These are phyloP conservation scores for Dicranocentrus wangi DNA, from an alignment of 2,888 invertebrate species.

Conservation along the genomic window DNA sequence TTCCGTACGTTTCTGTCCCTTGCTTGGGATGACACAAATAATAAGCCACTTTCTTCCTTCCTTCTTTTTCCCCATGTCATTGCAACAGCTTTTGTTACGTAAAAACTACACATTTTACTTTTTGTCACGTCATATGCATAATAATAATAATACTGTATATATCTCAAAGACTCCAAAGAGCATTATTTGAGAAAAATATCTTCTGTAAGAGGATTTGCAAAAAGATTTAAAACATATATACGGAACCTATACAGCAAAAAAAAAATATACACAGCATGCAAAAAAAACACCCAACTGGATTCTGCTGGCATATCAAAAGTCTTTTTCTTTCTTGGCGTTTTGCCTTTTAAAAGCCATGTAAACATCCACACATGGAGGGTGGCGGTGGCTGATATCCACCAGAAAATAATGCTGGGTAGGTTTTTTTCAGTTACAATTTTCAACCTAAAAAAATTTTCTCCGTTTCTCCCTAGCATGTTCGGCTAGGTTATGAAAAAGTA, in stretches of 20 bases:
- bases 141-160: not conserved
- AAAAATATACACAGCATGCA: not conserved
- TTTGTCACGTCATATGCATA: constrained; percentile 1
- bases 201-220: constrained; percentile 21
- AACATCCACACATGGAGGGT: not conserved
- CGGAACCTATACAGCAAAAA: no score
- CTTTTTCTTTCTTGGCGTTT: not conserved
- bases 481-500: no score
- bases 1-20: not conserved
- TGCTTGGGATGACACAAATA: constrained; percentile 29
- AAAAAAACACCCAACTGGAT: not conserved
- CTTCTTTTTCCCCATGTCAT: constrained; percentile 11
- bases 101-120: constrained; percentile 2
- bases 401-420: not conserved
- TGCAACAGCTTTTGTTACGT: not conserved
- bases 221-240: constrained; percentile 7
- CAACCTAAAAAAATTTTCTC: not conserved
- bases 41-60: constrained; percentile 21
- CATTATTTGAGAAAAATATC: not conserved
- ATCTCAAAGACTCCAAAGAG: not conserved
- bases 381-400: no score
- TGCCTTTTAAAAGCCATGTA: constrained; percentile 7
- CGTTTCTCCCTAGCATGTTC: no score
- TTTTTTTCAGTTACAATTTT: constrained; percentile 8
- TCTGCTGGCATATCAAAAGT: not conserved